Evolutionary conservation across 2,797 vertebrate genomes (phyloP), one percentile per base, ranked within the genome.

Genomic region (Brachymystax lenok): DNA sequence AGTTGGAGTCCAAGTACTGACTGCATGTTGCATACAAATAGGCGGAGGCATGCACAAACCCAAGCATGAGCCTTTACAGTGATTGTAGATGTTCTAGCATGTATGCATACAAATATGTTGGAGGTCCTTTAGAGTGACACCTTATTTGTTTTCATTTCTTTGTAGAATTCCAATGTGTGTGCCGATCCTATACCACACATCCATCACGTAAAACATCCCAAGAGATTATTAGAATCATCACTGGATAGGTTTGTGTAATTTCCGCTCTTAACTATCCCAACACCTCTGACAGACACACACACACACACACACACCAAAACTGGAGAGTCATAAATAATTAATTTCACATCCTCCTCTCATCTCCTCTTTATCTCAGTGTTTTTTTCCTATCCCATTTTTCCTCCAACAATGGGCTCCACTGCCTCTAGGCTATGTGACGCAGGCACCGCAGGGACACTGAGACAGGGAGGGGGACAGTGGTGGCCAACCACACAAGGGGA

Each of bases 251-350:
- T 59, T 19, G 56, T 59, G n/a, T 8, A 5, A 19, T 59, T n/a
- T 59, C 3, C 40, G 10, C 40, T 19, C 3, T 13, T 13, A 27
- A 28, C 27, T 28, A 27, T 66, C 63, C 4, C 27, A 66, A 24
- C 12, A 12, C 10, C 24, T 64, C 63, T 27, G 21, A 64, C 63
- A 10, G 14, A 54, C 69, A 17, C 21, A 51, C 51, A 19, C 50
- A 52, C 50, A 28, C 46, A 71, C 24, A 52, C 28, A 35, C 56
- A 74, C 7, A 61, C 74, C 74, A 74, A n/a, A 80, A 69, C 77
- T 0, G 64, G 80, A 5, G 74, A 19, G 64, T 74, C 73, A 83
- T 89, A 67, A 87, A 89, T 88, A 84, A 90, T 87, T 89, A 74
- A 88, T 79, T 13, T 52, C 76, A 75, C 82, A n/a, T 64, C 74